Conservation (phyloP, 2,113 vertebrate genomes). For the Sakesphorus luctuosus region DNA sequence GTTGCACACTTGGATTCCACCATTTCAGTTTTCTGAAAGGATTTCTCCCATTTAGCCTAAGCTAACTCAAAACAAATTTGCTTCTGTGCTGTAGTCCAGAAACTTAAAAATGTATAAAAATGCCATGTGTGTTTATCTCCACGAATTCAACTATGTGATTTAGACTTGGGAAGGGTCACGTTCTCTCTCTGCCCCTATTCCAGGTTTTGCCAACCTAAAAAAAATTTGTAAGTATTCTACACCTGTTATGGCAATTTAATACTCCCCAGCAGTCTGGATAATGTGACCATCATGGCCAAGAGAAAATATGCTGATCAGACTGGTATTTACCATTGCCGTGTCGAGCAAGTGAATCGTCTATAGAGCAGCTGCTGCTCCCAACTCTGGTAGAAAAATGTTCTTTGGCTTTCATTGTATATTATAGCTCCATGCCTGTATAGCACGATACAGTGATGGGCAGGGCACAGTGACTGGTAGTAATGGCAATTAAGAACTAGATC, state of each 20-base stretch:
- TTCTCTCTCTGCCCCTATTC: background rate
- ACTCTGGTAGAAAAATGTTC: background rate
- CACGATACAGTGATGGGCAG: background rate
- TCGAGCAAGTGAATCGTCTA: background rate
- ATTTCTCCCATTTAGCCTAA: background rate
- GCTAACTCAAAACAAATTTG: background rate
- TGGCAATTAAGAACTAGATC: background rate
- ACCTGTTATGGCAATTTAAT: background rate
- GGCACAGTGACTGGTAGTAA: background rate
- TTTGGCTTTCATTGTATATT: background rate
- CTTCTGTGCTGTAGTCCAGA: background rate
- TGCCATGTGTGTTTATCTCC: background rate
- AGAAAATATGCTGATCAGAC: background rate
- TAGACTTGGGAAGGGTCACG: background rate
- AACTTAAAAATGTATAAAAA: background rate
- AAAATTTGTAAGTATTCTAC: background rate
- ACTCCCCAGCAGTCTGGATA: background rate
- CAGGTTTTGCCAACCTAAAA: background rate
- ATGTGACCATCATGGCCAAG: background rate
- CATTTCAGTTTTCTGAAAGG: background rate
- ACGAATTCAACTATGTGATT: background rate
- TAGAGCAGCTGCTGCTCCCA: background rate
- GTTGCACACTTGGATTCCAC: background rate
- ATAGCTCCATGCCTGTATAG: background rate
- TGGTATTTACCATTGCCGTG: background rate